These are phyloP conservation scores for Paradisaea rubra DNA, from an alignment of 2,113 vertebrate species.

Conservation along the genomic window DNA sequence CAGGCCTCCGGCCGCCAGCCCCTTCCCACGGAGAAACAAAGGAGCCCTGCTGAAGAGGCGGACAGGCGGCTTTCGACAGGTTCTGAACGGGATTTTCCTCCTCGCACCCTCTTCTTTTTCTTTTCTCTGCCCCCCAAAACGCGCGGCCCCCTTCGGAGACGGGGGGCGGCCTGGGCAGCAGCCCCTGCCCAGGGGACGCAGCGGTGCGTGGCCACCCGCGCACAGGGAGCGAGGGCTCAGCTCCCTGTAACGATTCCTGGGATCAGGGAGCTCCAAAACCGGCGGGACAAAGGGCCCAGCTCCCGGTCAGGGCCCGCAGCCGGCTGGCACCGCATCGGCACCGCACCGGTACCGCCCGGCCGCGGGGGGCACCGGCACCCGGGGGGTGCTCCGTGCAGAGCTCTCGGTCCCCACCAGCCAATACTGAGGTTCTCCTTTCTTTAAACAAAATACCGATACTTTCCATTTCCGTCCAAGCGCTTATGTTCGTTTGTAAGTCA, in stretches of 20 bases:
- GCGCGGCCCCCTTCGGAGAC: not conserved
- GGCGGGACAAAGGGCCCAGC: not conserved
- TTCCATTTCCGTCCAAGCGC: not conserved
- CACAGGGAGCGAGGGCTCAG: fast-evolving
- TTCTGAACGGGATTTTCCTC: not conserved
- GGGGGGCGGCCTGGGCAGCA: not conserved
- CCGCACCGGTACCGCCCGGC: not conserved
- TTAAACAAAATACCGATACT: not conserved
- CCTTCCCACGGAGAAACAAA: not conserved
- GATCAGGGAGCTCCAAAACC: fast-evolving
- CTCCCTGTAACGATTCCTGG: not conserved
- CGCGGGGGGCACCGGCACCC: not conserved
- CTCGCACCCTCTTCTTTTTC: not conserved
- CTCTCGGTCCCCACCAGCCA: not conserved
- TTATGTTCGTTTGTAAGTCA: not conserved
- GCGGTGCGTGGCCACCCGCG: fast-evolving
- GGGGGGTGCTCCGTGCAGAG: not conserved
- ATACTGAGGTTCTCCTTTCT: fast-evolving
- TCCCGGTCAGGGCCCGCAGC: not conserved
- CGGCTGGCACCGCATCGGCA: not conserved
- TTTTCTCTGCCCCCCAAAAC: not conserved
- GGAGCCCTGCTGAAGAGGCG: not conserved
- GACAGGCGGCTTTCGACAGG: not conserved
- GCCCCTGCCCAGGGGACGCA: fast-evolving
- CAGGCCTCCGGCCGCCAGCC: not conserved